Conservation (phyloP, 2,888 invertebrate species). For the Eilema sororculum region DNA sequence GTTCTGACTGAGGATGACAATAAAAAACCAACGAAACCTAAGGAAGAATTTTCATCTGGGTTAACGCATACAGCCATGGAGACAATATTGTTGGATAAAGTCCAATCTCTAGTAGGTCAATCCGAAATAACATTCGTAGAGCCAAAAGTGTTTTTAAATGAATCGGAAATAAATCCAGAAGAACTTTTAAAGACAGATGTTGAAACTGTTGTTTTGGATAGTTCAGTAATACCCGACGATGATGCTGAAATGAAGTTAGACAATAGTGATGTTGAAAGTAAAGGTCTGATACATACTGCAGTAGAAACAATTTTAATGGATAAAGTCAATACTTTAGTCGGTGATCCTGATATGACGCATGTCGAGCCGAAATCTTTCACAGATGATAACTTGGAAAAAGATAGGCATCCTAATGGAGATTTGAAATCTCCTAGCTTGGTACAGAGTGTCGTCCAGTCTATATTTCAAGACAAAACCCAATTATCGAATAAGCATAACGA, state of each 20-base stretch:
- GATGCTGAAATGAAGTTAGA: background rate
- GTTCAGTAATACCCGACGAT: constrained; percentile 19
- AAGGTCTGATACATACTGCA: constrained; percentile 28
- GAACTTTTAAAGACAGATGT: constrained; percentile 24
- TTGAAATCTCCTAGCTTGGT: constrained; percentile 61
- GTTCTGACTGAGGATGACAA: constrained; percentile 19
- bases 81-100: constrained; percentile 47
- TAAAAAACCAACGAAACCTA: constrained; percentile 21
- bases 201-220: constrained; percentile 37
- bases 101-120: constrained; percentile 39
- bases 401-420: constrained; percentile 27
- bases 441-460: constrained; percentile 82
- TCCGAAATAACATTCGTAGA: constrained; percentile 36
- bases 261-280: constrained; percentile 18
- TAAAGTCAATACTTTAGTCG: constrained; percentile 42
- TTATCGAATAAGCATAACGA: constrained; percentile 34
- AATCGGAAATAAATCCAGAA: constrained; percentile 14
- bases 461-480: constrained; percentile 78
- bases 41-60: constrained; percentile 42
- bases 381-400: constrained; percentile 30
- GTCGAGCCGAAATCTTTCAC: constrained; percentile 45
- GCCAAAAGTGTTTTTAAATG: constrained; percentile 35
- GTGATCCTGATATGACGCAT: constrained; percentile 37
- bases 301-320: constrained; percentile 42
- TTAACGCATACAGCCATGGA: constrained; percentile 42